phyloP scores from a whole-genome alignment of 2,113 vertebrate genomes.

The Cryptomyrus ogoouensis region DNA sequence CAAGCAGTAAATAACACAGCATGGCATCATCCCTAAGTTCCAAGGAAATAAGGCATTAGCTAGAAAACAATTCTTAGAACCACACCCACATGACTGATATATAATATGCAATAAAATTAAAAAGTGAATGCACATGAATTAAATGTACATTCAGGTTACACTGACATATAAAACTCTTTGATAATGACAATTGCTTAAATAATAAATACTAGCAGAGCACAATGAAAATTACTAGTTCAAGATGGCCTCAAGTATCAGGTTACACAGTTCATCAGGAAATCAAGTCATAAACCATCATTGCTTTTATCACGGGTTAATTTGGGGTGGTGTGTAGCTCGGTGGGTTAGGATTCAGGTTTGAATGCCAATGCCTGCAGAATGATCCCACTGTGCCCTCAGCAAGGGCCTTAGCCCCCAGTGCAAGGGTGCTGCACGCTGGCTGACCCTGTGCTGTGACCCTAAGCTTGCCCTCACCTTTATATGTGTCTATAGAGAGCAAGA shows the following conservation, averaged over 20 bases:
- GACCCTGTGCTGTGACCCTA: neutral
- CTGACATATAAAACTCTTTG: no score
- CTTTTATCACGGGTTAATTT: neutral
- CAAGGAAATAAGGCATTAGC: neutral
- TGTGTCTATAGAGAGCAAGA: neutral
- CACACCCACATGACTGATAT: neutral
- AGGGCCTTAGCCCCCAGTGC: neutral
- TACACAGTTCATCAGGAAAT: neutral
- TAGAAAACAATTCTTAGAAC: neutral
- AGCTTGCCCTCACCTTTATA: neutral
- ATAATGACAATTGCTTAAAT: neutral
- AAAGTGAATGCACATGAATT: neutral
- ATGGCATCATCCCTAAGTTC: neutral
- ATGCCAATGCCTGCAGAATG: neutral
- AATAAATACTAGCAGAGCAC: neutral
- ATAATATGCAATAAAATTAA: neutral
- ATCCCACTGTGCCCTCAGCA: neutral
- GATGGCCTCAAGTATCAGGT: neutral
- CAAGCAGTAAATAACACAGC: neutral
- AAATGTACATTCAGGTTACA: no score
- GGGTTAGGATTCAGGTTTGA: neutral
- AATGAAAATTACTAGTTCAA: neutral
- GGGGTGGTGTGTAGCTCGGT: neutral
- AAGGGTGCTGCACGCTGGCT: neutral
- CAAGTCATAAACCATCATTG: neutral